Percentiles rank a stretch among this genome's conserved stretches.
phyloP scores from a whole-genome alignment of 2,797 vertebrate genomes.

The Buceros bicornis region DNA sequence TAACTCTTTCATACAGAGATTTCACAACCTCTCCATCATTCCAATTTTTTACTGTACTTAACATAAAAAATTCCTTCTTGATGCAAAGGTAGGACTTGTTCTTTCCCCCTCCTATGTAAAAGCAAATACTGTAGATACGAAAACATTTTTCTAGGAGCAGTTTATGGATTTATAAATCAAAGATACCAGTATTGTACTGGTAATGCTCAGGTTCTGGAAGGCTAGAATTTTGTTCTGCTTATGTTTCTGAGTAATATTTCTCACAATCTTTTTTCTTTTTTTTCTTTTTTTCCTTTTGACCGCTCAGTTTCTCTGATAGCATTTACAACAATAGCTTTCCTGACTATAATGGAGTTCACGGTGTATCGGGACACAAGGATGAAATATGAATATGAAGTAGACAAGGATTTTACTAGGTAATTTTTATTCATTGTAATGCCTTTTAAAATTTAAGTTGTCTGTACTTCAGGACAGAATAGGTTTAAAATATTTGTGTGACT shows the following conservation, averaged over 20 bases:
- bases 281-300: background rate
- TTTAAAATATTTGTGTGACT: background rate
- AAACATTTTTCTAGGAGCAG: background rate
- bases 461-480: background rate
- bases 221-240: background rate
- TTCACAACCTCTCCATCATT: background rate
- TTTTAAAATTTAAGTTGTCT: background rate
- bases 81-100: background rate
- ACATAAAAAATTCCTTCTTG: background rate
- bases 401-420: conserved; percentile 96
- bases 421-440: background rate
- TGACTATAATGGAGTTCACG: conserved; percentile 95
- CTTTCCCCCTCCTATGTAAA: background rate
- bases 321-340: conserved; percentile 90
- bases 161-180: background rate
- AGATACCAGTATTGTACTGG: background rate
- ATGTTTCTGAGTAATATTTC: background rate
- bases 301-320: conserved; percentile 92
- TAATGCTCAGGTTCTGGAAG: background rate
- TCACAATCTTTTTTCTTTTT: background rate
- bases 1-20: background rate
- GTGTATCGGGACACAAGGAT: conserved; percentile 97
- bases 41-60: background rate
- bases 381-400: conserved; percentile 98
- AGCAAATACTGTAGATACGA: background rate